A percentile compares a stretch with the other conserved stretches of the same genome.
These are phyloP conservation scores for Mactra quadrangularis DNA, from an alignment of 1,140 invertebrate genomes.

Conservation along the genomic window DNA sequence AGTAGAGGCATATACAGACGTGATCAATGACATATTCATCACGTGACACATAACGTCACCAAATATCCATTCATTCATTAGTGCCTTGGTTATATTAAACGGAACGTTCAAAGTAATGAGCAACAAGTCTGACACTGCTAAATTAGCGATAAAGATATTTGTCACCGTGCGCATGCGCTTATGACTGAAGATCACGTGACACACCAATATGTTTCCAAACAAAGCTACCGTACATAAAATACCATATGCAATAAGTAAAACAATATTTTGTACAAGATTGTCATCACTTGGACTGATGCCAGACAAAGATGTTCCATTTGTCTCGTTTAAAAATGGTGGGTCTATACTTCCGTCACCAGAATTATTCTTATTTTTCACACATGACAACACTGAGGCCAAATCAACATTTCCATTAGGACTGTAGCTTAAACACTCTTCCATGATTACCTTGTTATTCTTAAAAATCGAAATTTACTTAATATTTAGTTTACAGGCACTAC, in stretches of 20 bases:
- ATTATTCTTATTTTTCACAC: too few species aligned
- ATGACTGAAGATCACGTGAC: slow-evolving; percentile 93
- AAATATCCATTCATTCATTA: slow-evolving; percentile 84
- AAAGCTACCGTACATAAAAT: slow-evolving; percentile 81
- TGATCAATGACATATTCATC: slow-evolving; percentile 85
- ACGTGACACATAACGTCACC: slow-evolving; percentile 84
- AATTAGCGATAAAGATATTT: slow-evolving; percentile 98
- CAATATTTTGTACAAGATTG: slow-evolving; percentile 7
- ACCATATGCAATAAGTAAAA: slow-evolving; percentile 80
- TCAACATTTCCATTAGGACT: too few species aligned
- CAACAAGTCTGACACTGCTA: slow-evolving; percentile 97
- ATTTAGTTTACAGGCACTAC: too few species aligned
- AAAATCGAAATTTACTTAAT: too few species aligned
- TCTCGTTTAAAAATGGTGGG: too few species aligned
- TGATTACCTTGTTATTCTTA: too few species aligned
- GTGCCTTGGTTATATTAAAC: slow-evolving; percentile 82
- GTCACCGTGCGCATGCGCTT: slow-evolving; percentile 98
- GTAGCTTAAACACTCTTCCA: too few species aligned
- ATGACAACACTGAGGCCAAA: too few species aligned
- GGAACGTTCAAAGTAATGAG: slow-evolving; percentile 95
- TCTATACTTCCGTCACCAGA: too few species aligned
- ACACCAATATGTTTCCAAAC: slow-evolving; percentile 94
- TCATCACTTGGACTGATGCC: too few species aligned
- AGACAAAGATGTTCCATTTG: too few species aligned
- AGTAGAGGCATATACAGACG: slow-evolving; percentile 85